Evolutionary conservation across 1,140 invertebrate species (phyloP), one percentile per base, ranked within the genome.

Genomic region (Hypsibius dujardini): DNA sequence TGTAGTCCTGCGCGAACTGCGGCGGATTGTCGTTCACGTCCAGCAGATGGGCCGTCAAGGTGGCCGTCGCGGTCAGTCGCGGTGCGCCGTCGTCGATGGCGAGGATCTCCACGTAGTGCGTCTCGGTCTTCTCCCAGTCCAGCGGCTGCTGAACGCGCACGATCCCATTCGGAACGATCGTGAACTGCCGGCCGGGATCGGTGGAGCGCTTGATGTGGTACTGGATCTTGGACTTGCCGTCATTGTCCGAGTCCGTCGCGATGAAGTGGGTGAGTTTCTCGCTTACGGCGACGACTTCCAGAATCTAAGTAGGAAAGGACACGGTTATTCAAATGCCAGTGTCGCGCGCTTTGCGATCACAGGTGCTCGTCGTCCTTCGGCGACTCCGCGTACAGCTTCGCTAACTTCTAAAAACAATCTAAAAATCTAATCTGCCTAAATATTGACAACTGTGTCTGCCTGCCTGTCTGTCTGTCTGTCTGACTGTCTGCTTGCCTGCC

Each of bases 11-110:
- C 1, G 90, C 82, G 80, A 94, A 92, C 69, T 78, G 75, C 14
- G 83, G 83, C n/a, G 80, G 79, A 75, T 85, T 96, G 76, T 97
- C 95, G 79, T 97, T 98, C 71, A 97, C 92, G 76, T 97, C 94
- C 78, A 90, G 88, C 0, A 98, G 91, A 72, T 92, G 90, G 0
- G 97, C 90, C 0, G 90, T 92, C 28, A 98, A 81, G 1, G 92
- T 96, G 0, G 92, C 93, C 1, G 92, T 95, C 1, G 94, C 92
- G 2, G 92, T 97, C 80, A 91, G 90, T 0, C 92, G 87, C 3
- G 93, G 93, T 69, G 76, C 75, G 72, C 91, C 92, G 79, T 95
- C 91, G 78, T 96, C 92, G 77, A 94, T 93, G 0, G 92, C 92
- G 75, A 95, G 82, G 74, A 96, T 94, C 84, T 93, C 92, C 1